Evolutionary conservation across 2,113 vertebrate species (phyloP), one percentile per base, ranked within the genome.

Genomic region (Balaenoptera acutorostrata): DNA sequence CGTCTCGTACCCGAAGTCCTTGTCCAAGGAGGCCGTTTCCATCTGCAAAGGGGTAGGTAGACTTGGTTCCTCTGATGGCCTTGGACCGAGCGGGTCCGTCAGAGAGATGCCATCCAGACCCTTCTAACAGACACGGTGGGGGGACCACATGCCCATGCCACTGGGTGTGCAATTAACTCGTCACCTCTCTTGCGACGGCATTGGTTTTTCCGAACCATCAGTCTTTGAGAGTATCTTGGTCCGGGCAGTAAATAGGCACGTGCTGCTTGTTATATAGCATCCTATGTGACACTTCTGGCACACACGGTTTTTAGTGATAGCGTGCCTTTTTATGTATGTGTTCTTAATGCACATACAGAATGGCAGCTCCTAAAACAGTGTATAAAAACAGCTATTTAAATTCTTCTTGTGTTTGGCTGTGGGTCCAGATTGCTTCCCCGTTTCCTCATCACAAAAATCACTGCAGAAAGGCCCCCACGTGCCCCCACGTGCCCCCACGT

Each of bases 31-130:
- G 98, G 99, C 99, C 0, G 99, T 99, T 89, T 99, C 99, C 98
- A 99, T 99, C 99, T 99, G 99, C 99, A 99, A 99, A 95, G 99
- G 99, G 98, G 99, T 99, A 98, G 99, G 99, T 97, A n/a, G 39
- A 44, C 59, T 17, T 4, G n/a, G 2, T 31, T 25, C 61, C 64
- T 49, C 66, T 49, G 6, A 0, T 0, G 11, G 1, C 20, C 6
- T 0, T 1, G 11, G 11, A 31, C 64, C 8, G 0, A 39, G 63
- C 23, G 20, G 10, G 39, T 18, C 1, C 0, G 20, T 3, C 6
- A 49, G 33, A 2, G 52, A 18, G 14, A 6, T 8, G 8, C 63
- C 8, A 78, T 46, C 23, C 59, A 49, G 10, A 23, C 20, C 2
- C 25, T 41, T 33, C 36, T 41, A 3, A 29, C 27, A 46, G 18